These are phyloP conservation scores for Axis porcinus DNA, from an alignment of 2,113 vertebrate species.

Conservation along the genomic window DNA sequence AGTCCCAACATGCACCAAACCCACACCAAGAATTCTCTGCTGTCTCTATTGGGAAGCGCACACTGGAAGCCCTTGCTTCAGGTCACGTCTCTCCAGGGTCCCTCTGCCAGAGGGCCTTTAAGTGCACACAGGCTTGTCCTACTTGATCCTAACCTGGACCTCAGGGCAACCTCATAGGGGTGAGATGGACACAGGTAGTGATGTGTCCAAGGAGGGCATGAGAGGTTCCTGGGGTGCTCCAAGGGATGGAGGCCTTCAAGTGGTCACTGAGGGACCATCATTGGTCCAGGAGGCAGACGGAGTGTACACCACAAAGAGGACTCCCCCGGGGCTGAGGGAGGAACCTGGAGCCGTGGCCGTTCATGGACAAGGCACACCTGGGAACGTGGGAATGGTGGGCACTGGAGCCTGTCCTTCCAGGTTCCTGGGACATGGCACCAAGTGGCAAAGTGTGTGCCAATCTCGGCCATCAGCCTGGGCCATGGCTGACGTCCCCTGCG, in stretches of 20 bases:
- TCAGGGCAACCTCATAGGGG: background rate
- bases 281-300: background rate
- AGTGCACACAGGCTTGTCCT: background rate
- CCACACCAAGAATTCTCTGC: background rate
- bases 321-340: background rate
- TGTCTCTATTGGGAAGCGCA: background rate
- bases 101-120: background rate
- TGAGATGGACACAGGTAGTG: fast-evolving
- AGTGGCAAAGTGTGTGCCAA: fast-evolving
- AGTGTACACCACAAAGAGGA: background rate
- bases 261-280: background rate
- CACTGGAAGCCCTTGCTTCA: fast-evolving
- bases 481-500: fast-evolving
- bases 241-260: fast-evolving
- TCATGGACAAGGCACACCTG: background rate
- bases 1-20: background rate
- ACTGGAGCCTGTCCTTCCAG: fast-evolving
- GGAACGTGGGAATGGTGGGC: fast-evolving
- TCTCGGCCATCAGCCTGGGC: background rate
- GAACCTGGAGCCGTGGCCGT: background rate
- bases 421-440: background rate
- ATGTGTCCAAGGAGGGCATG: background rate
- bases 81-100: background rate
- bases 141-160: background rate
- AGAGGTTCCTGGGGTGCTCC: background rate